Conservation (phyloP, 2,113 vertebrate species). For the Leptobrachium ailaonicum region DNA sequence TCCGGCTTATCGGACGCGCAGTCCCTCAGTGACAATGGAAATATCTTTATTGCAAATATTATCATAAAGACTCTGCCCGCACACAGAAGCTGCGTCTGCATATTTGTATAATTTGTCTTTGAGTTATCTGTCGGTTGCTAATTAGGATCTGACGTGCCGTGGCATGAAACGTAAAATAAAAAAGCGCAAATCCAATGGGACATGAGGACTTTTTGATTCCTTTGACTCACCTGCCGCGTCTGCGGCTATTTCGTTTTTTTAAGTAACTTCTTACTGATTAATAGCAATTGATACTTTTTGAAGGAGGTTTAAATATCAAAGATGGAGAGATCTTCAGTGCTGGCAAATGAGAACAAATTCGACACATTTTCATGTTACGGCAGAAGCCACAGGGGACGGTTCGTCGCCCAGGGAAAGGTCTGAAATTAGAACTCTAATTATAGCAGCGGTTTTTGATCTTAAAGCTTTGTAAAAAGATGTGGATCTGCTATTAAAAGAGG, state of each 20-base stretch:
- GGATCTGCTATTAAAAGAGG: no score
- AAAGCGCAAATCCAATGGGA: neutral
- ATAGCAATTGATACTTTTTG: neutral
- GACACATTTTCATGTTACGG: neutral
- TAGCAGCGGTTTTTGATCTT: neutral
- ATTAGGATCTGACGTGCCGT: slow-evolving; percentile 62
- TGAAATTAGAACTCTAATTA: neutral
- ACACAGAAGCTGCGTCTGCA: slow-evolving; percentile 50
- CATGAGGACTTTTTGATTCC: neutral
- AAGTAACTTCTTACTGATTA: neutral
- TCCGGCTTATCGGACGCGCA: slow-evolving; percentile 58
- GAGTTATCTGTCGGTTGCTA: slow-evolving; percentile 58
- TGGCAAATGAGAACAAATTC: neutral
- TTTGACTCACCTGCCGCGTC: slow-evolving; percentile 11
- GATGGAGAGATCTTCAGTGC: neutral
- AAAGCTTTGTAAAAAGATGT: neutral
- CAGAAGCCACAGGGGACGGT: neutral
- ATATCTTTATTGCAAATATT: slow-evolving; percentile 64
- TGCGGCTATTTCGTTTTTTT: neutral
- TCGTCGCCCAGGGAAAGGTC: neutral
- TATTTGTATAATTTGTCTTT: slow-evolving; percentile 55
- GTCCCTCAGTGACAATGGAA: slow-evolving; percentile 51
- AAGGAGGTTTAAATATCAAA: slow-evolving; percentile 5
- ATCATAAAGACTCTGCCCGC: slow-evolving; percentile 47
- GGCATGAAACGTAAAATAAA: slow-evolving; percentile 46